Base-by-base conservation (phyloP, 2,888 invertebrate genomes). In the Laspeyria flexula region DNA sequence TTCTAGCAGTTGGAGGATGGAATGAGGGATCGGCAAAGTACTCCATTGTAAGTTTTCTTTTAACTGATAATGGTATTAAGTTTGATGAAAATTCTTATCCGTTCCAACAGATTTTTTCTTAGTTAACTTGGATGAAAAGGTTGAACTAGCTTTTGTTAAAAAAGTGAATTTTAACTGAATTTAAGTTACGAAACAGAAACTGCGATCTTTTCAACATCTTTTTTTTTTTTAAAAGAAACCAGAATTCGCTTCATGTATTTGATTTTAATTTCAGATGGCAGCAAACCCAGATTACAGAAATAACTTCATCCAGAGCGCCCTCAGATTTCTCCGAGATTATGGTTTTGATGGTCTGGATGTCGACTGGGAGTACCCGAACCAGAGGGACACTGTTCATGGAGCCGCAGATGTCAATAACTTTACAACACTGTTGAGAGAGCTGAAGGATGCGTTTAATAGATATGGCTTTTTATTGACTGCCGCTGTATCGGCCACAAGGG, bases 321-420 rank as follows among this genome's bases (percentile, higher is more conserved):
- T 94, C 0, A 67, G 80, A 0, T 94, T 95, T 71, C 64, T 96
- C 0, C 71, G 83, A 30, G 84, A 86, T 1, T 85, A 95, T 66
- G 89, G 89, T 0, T 96, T 96, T 56, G 95, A 96, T 68, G 96
- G 96, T 0, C 84, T 96, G 0, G 96, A 96, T 69, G 39, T 96
- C 0, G 96, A 96, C 74, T 96, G 96, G 96, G 95, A 95, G 68
- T 96, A 95, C 63, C 95, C 96, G 0, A 93, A 87, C 39, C 92
- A 93, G 37, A 82, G 94, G 25, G 94, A 94, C 52, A 70, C 85
- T 0, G 80, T 83, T 0, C 85, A 93, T 16, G 85, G 84, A 0
- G 31, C 49, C 6, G 82, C 75, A 0, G 94, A 95, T 46, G 67
- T 89, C 0, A 64, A 89, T 3, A 94, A 94, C 70, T 95, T 90